Base-by-base conservation (phyloP, 2,113 vertebrate genomes). In the Melanocharis versteri region DNA sequence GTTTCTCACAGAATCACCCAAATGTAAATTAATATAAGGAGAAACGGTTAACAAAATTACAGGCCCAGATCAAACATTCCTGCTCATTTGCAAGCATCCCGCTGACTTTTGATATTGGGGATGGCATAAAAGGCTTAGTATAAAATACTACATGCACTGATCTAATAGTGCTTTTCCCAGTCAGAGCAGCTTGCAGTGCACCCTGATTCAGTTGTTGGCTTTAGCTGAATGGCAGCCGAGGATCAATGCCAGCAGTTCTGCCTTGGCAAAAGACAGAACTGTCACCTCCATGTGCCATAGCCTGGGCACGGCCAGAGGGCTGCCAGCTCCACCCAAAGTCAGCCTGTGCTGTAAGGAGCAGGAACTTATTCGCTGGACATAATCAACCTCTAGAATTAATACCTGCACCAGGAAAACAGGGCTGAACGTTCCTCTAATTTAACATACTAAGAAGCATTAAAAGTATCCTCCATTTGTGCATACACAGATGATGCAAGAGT, bases 1-100 rank as follows among this genome's bases (percentile, higher is more conserved):
- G 89, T 95, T 97, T 94, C 84, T 93, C 57, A 72, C n/a, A 79
- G 66, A 85, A 91, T 78, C 87, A 73, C 58, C 81, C 68, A 96
- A 94, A 96, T 93, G 91, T 93, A 97, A 97, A 96, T 96, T 96
- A 97, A 94, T 80, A 73, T 77, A 97, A 93, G 73, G 50, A 72
- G 87, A 65, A 96, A 87, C 16, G 22, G 91, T 97, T 97, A 87
- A 94, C 60, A 87, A 91, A 94, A 87, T 94, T 89, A 96, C 81
- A 76, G 83, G 68, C 88, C 62, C 62, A 95, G 69, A 95, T 92
- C 94, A 96, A 89, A 94, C 50, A 62, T 54, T 47, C 16, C 62
- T 61, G 54, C 64, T 89, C 19, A 1, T 61, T 85, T 4, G 0
- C 33, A 50, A 79, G 84, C 9, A 3, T 79, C 89, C 69, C 2